Evolutionary conservation across 2,113 vertebrate species (phyloP).

Genomic region (Carlito syrichta): DNA sequence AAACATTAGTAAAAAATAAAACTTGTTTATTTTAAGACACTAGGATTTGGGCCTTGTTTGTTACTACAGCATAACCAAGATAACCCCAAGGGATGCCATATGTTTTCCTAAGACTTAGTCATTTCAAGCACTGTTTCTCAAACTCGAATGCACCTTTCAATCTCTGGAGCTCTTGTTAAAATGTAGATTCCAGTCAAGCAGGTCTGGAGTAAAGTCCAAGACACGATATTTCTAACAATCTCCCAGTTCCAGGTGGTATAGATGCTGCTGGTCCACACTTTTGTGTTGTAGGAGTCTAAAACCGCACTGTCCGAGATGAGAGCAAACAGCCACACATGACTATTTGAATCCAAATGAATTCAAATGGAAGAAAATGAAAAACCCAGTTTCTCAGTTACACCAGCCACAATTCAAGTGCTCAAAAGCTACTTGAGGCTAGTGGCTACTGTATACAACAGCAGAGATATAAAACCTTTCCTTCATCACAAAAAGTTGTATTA

Average conservation of each 20-base stretch:
- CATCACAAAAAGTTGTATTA: not conserved
- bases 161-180: not conserved
- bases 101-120: not conserved
- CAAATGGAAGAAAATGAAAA: not conserved
- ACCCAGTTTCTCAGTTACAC: not conserved
- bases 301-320: not conserved
- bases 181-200: not conserved
- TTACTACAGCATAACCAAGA: not conserved
- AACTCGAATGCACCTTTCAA: not conserved
- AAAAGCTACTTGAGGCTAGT: not conserved
- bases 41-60: not conserved
- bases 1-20: not conserved
- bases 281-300: not conserved
- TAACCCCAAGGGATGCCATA: fast-evolving
- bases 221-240: not conserved
- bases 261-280: not conserved
- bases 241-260: not conserved
- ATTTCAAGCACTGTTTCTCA: not conserved
- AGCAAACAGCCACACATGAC: not conserved
- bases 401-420: not conserved
- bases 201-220: not conserved
- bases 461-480: not conserved
- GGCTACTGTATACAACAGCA: not conserved
- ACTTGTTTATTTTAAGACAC: not conserved
- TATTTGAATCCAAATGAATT: not conserved